Conservation (phyloP, 2,113 vertebrate genomes). For the Eurypyga helias region DNA sequence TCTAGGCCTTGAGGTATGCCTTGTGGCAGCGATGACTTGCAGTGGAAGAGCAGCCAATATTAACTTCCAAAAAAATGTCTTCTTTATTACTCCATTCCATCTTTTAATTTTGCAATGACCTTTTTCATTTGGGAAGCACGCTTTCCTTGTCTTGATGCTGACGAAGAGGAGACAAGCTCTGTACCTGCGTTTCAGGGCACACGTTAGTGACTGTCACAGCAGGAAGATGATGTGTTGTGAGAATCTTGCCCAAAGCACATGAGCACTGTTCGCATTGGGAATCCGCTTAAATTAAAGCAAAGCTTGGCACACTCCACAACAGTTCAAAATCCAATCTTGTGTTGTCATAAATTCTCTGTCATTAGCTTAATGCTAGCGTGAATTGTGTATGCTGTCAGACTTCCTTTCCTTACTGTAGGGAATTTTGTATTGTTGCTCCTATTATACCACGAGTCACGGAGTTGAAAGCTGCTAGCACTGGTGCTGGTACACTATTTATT, state of each 20-base stretch:
- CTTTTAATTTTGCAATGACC: not conserved
- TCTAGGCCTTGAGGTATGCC: not conserved
- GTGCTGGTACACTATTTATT: not conserved
- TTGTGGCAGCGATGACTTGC: not conserved
- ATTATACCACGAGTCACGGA: not conserved
- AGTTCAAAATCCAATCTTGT: not conserved
- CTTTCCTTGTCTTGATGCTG: not conserved
- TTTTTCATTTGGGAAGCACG: not conserved
- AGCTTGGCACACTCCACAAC: not conserved
- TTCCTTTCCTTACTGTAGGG: not conserved
- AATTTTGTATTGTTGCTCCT: conserved; percentile 5
- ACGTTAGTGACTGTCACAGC: not conserved
- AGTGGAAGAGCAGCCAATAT: not conserved
- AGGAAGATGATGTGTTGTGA: not conserved
- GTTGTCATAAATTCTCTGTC: not conserved
- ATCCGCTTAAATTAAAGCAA: not conserved
- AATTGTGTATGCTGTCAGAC: not conserved
- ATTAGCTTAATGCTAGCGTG: not conserved
- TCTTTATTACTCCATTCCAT: not conserved
- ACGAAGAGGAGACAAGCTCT: not conserved
- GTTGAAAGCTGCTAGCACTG: not conserved
- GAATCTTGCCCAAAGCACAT: conserved; percentile 38
- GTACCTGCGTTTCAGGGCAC: not conserved
- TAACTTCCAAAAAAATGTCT: not conserved
- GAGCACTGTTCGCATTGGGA: not conserved